Conservation (phyloP, 2,888 invertebrate genomes). For the Rambutsinella grinnellia region DNA sequence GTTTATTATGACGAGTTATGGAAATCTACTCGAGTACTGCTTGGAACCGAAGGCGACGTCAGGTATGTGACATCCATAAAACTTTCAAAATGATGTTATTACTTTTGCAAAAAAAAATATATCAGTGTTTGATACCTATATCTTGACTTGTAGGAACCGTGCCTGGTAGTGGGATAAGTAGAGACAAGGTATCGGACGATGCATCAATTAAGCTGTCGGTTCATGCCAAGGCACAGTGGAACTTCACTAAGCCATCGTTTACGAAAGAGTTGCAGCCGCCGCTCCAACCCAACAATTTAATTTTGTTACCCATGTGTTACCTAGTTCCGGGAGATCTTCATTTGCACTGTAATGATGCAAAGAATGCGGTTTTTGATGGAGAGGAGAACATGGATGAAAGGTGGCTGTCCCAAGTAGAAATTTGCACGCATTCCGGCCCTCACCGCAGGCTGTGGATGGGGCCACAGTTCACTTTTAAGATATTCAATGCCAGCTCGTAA, state of each 20-base stretch:
- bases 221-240: conserved; percentile 92
- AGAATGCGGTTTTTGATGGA: conserved; percentile 39
- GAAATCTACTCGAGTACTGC: conserved; percentile 88
- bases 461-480: conserved; percentile 98
- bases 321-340: conserved; percentile 54
- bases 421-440: conserved; percentile 96
- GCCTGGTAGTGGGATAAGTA: conserved; percentile 71
- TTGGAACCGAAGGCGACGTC: conserved; percentile 82
- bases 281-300: conserved; percentile 79
- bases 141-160: conserved; percentile 34
- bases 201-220: conserved; percentile 88
- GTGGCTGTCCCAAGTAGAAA: conserved; percentile 97
- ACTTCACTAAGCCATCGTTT: conserved; percentile 72
- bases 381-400: conserved; percentile 75
- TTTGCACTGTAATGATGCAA: conserved; percentile 47
- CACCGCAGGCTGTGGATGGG: conserved; percentile 98
- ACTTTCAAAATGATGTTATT: conserved; percentile 2
- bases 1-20: conserved; percentile 90
- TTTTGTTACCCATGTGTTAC: conserved; percentile 70
- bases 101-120: conserved; percentile 3
- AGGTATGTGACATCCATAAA: conserved; percentile 69
- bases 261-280: conserved; percentile 80
- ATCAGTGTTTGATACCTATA: background rate
- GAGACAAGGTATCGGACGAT: conserved; percentile 89
- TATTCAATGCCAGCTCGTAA: conserved; percentile 75